Evolutionary conservation across 1,140 invertebrate genomes (phyloP).

Genomic region (Hetaerina americana): DNA sequence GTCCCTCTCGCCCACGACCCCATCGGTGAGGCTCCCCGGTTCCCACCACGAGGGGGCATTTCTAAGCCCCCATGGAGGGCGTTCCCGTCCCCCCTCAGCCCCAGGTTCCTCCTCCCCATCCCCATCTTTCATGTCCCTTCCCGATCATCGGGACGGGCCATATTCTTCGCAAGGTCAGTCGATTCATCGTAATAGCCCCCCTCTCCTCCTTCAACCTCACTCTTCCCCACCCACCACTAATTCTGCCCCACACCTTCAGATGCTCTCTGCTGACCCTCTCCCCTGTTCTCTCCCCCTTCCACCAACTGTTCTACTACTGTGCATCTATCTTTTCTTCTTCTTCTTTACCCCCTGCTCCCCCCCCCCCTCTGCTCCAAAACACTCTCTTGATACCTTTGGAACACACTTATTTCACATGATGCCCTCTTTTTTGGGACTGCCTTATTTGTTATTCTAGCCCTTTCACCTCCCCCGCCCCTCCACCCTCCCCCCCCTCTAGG

Average conservation of each 20-base stretch:
- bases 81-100: neutral
- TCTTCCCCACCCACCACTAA: no score
- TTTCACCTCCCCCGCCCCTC: no score
- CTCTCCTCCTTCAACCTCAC: no score
- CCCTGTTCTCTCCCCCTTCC: no score
- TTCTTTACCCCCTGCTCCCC: no score
- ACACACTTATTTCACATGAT: neutral
- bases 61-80: neutral
- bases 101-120: constrained; percentile 8
- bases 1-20: neutral
- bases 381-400: neutral
- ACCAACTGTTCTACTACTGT: no score
- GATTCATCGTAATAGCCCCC: neutral
- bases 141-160: constrained; percentile 11
- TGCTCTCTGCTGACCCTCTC: neutral
- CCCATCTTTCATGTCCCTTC: constrained; percentile 9
- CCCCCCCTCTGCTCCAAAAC: neutral
- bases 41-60: neutral
- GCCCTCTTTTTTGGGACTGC: neutral
- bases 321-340: no score
- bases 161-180: constrained; percentile 19
- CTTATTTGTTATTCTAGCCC: neutral
- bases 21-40: neutral
- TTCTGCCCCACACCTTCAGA: neutral
- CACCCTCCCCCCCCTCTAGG: neutral